phyloP scores from a whole-genome alignment of 92 coral and sea anemone species.

The Siderastrea siderea region DNA sequence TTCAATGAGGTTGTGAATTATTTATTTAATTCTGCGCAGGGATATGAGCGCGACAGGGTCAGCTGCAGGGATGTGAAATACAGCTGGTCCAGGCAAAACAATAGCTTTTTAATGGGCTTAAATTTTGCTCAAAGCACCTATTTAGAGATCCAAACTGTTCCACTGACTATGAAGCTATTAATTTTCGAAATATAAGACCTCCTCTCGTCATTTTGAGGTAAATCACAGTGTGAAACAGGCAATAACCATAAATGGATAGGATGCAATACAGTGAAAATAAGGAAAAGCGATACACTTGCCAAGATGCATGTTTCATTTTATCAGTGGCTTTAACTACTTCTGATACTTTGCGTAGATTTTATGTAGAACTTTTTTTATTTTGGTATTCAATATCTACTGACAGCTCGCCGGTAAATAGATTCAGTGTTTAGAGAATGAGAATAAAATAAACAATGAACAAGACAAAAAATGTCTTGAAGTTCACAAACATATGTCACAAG shows the following conservation, averaged over 20 bases:
- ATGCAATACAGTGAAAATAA: background rate
- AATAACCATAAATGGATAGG: background rate
- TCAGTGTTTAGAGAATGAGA: slow-evolving; percentile 42
- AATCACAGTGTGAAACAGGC: slow-evolving; percentile 4
- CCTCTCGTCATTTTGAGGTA: background rate
- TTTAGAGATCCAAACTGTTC: slow-evolving; percentile 46
- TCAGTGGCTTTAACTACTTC: slow-evolving; percentile 15
- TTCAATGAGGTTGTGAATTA: slow-evolving; percentile 61
- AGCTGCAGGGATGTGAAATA: slow-evolving; percentile 57
- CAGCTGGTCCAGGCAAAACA: slow-evolving; percentile 47
- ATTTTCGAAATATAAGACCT: background rate
- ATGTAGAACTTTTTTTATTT: slow-evolving; percentile 15
- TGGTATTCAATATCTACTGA: slow-evolving; percentile 47
- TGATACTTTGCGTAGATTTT: slow-evolving; percentile 13
- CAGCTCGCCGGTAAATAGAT: slow-evolving; percentile 39
- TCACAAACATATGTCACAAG: slow-evolving; percentile 54
- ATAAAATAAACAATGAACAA: slow-evolving; percentile 29
- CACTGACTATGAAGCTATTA: slow-evolving; percentile 23
- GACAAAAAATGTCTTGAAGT: slow-evolving; percentile 18
- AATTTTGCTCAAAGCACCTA: slow-evolving; percentile 50
- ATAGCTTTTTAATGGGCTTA: slow-evolving; percentile 52
- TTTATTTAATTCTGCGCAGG: slow-evolving; percentile 39
- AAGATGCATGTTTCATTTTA: slow-evolving; percentile 2
- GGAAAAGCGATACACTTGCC: background rate
- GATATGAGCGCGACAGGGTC: slow-evolving; percentile 31